These are phyloP conservation scores for Columba livia DNA, from an alignment of 2,113 vertebrate genomes.

Conservation along the genomic window DNA sequence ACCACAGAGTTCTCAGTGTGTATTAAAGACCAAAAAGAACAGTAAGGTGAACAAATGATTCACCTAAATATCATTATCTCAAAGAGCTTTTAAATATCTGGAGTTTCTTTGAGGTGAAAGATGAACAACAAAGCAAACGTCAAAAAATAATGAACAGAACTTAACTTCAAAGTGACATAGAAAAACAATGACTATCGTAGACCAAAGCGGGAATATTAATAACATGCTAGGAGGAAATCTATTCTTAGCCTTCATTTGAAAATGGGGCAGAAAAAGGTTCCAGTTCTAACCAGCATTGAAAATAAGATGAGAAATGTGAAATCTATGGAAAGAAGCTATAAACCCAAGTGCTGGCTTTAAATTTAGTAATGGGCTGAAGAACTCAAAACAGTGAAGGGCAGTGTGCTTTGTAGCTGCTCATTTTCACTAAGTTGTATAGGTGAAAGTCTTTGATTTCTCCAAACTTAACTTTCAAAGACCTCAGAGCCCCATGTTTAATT, in stretches of 20 bases:
- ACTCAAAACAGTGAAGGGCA: constrained; percentile 60
- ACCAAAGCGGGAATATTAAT: background rate
- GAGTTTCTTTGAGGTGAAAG: background rate
- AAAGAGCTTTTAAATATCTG: background rate
- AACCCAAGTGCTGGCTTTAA: constrained; percentile 12
- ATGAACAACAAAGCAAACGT: background rate
- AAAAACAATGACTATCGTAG: background rate
- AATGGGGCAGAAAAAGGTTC: background rate
- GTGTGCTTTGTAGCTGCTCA: constrained; percentile 55
- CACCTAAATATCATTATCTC: background rate
- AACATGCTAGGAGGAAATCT: background rate
- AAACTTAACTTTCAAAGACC: constrained; percentile 67
- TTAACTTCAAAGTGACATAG: background rate
- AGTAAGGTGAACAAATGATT: background rate
- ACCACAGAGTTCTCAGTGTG: background rate
- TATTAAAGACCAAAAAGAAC: background rate
- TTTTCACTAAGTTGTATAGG: constrained; percentile 39
- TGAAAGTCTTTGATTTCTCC: constrained; percentile 49
- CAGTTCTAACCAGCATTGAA: background rate
- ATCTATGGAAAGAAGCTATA: constrained; percentile 44
- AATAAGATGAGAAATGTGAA: constrained; percentile 46
- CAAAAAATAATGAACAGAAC: background rate
- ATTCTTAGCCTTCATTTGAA: background rate
- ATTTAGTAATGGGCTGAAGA: constrained; percentile 27
- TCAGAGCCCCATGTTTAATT: constrained; percentile 44